Percentiles rank a stretch among this genome's conserved stretches.
Conservation (phyloP, 1,140 invertebrate genomes). For the Conus betulinus region DNA sequence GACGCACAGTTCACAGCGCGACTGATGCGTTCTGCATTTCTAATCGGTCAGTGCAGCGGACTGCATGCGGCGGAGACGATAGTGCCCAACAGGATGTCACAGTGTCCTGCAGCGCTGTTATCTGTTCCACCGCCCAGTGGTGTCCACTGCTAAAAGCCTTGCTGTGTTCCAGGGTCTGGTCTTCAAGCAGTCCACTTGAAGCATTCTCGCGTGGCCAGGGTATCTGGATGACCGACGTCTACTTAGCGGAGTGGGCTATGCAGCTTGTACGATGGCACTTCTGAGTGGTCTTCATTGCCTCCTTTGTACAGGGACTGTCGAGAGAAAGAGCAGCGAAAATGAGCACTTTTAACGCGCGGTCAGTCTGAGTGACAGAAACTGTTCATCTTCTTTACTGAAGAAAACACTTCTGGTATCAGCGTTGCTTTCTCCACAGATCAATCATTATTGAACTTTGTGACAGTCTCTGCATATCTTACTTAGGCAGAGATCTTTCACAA, state of each 20-base stretch:
- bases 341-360: not conserved
- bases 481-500: not conserved
- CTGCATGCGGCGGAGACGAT: not conserved
- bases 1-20: not conserved
- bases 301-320: not conserved
- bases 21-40: not conserved
- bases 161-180: not conserved
- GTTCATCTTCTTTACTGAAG: not conserved
- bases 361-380: not conserved
- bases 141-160: not conserved
- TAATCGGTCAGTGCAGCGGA: not conserved
- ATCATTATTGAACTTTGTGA: not conserved
- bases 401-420: not conserved
- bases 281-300: not conserved
- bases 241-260: not conserved
- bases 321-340: not conserved
- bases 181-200: not conserved
- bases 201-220: not conserved
- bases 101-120: not conserved
- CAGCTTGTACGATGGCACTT: not conserved
- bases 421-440: not conserved
- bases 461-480: not conserved
- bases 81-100: not conserved
- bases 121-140: not conserved
- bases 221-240: not conserved